Conservation (phyloP, 2,797 vertebrate genomes). For the Parauchenoglanis ngamensis region DNA sequence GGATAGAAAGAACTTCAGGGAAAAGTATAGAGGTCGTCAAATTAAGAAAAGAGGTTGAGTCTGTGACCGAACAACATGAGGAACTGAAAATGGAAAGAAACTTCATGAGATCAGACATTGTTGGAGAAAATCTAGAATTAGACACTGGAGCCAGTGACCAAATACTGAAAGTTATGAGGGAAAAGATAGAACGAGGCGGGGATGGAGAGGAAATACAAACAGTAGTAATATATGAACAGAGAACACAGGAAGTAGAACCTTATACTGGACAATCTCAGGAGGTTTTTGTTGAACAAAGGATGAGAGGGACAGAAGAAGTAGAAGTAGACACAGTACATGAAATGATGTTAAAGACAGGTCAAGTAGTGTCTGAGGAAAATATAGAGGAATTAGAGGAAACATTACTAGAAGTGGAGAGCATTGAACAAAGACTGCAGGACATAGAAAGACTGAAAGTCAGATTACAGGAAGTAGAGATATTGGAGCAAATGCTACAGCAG, state of each 20-base stretch:
- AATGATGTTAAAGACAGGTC: constrained; percentile 12
- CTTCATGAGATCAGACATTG: not conserved
- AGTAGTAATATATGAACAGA: constrained; percentile 38
- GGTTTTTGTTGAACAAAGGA: constrained; percentile 1
- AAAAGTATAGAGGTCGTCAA: constrained; percentile 16
- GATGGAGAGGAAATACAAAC: constrained; percentile 29
- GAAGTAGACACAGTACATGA: constrained; percentile 1
- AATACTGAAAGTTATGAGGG: constrained; percentile 21
- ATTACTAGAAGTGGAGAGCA: constrained; percentile 66
- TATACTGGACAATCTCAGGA: constrained; percentile 39
- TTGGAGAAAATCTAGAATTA: constrained; percentile 20
- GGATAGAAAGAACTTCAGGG: constrained; percentile 2
- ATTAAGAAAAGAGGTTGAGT: constrained; percentile 26
- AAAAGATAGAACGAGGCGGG: constrained; percentile 19
- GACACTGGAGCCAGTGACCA: not conserved
- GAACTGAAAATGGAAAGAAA: constrained; percentile 9
- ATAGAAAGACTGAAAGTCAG: constrained; percentile 41
- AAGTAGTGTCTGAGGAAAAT: constrained; percentile 22
- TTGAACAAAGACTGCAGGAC: constrained; percentile 66
- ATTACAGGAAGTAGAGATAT: constrained; percentile 63
- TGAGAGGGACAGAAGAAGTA: constrained; percentile 13
- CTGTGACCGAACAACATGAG: constrained; percentile 9
- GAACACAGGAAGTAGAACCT: constrained; percentile 19
- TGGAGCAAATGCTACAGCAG: constrained; percentile 68
- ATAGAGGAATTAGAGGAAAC: constrained; percentile 42